Conservation (phyloP, 2,888 invertebrate species). For the Mesoligia furuncula region DNA sequence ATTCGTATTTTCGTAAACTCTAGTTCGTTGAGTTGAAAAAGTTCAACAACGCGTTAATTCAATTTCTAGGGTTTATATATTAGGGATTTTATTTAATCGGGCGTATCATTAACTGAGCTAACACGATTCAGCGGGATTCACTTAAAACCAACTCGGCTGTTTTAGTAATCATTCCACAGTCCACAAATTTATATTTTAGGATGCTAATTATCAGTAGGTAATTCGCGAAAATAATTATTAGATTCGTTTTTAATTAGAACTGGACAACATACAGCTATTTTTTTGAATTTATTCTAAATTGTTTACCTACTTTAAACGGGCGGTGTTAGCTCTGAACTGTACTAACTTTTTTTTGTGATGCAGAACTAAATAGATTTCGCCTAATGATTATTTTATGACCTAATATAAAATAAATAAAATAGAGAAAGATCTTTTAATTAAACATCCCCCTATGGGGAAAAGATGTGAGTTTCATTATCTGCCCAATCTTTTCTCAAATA, state of each 20-base stretch:
- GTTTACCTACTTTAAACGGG: background rate
- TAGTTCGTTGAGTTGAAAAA: background rate
- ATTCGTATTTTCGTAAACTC: constrained; percentile 2
- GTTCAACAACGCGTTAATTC: constrained; percentile 16
- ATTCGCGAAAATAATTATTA: background rate
- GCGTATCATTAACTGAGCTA: background rate
- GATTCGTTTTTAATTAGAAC: background rate
- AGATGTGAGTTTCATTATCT: too few species aligned
- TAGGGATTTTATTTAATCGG: background rate
- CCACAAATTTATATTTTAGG: constrained; percentile 9
- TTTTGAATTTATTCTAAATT: background rate
- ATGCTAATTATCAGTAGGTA: background rate
- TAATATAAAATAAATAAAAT: background rate
- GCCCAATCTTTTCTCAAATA: too few species aligned
- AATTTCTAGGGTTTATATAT: constrained; percentile 12
- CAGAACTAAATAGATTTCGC: background rate
- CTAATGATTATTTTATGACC: background rate
- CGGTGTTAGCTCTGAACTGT: background rate
- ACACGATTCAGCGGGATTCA: constrained; percentile 6
- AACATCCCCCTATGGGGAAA: background rate
- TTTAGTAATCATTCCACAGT: background rate
- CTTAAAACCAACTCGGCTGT: constrained; percentile 6
- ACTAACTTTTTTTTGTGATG: background rate
- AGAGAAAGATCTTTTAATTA: too few species aligned
- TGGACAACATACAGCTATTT: background rate